phyloP scores from a whole-genome alignment of 1,140 invertebrate species.

The Euwallacea similis region DNA sequence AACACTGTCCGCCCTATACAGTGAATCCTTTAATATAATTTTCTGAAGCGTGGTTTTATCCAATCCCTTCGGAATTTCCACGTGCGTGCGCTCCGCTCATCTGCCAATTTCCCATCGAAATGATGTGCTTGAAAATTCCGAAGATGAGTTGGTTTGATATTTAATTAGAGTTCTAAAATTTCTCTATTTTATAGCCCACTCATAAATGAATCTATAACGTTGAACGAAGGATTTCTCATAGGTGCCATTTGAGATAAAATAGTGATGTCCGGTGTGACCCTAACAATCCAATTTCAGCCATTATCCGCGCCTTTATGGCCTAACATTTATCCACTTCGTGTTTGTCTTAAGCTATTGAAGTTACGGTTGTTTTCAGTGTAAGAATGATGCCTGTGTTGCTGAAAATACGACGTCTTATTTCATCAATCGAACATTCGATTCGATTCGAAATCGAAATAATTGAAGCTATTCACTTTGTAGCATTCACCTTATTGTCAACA shows the following conservation, averaged over 20 bases:
- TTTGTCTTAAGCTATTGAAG: constrained; percentile 9
- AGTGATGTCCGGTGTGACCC: constrained; percentile 36
- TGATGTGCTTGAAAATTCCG: constrained; percentile 36
- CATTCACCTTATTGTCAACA: too few relatives aligned
- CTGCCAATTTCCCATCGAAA: constrained; percentile 48
- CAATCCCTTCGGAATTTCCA: constrained; percentile 50
- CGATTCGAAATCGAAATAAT: too few relatives aligned
- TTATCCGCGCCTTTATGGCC: constrained; percentile 43
- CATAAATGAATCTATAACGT: neutral
- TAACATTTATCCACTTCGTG: constrained; percentile 35
- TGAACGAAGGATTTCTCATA: constrained; percentile 5
- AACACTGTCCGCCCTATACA: constrained; percentile 1
- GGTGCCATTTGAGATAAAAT: constrained; percentile 44
- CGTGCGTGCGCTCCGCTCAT: constrained; percentile 43
- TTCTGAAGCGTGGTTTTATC: constrained; percentile 48
- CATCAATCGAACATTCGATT: too few relatives aligned
- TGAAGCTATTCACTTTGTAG: too few relatives aligned
- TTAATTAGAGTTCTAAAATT: neutral
- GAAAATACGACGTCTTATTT: neutral
- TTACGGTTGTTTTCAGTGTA: constrained; percentile 1
- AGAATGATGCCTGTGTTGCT: neutral
- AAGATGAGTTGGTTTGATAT: constrained; percentile 4
- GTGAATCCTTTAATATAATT: constrained; percentile 50
- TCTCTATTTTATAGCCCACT: neutral
- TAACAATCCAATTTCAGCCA: constrained; percentile 46